These are phyloP conservation scores for Perca flavescens DNA, from an alignment of 2,113 vertebrate genomes.

Conservation along the genomic window DNA sequence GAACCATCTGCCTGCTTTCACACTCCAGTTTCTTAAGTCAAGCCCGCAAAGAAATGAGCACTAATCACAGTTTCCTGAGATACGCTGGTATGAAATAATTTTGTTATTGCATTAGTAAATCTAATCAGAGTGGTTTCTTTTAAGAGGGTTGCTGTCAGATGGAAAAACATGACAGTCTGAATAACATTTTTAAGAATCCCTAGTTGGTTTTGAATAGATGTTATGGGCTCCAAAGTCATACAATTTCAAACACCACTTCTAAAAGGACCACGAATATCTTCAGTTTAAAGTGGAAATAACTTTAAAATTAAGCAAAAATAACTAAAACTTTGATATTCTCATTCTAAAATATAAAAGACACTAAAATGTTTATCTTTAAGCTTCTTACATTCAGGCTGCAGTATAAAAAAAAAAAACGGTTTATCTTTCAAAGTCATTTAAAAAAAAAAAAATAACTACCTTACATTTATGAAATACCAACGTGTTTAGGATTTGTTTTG, in stretches of 20 bases:
- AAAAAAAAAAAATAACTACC: background rate
- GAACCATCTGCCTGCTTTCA: constrained; percentile 9
- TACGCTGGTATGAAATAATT: constrained; percentile 2
- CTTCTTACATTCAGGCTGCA: background rate
- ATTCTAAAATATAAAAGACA: background rate
- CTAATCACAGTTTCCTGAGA: constrained; percentile 34
- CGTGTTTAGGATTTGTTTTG: background rate
- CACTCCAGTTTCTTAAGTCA: background rate
- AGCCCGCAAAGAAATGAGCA: background rate
- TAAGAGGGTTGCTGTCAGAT: constrained; percentile 3
- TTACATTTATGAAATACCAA: background rate
- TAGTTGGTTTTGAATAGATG: constrained; percentile 21
- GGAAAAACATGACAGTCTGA: constrained; percentile 2
- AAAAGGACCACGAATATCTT: background rate
- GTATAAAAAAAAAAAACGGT: background rate
- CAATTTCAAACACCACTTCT: background rate
- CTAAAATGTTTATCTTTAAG: constrained; percentile 1
- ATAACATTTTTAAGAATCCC: constrained; percentile 14
- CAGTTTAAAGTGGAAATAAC: constrained; percentile 6
- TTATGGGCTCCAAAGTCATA: constrained; percentile 19
- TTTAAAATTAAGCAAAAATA: constrained; percentile 10
- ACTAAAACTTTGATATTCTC: background rate
- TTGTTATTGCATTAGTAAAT: constrained; percentile 39
- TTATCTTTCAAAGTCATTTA: background rate
- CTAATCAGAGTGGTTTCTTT: background rate